Evolutionary conservation across 2,113 vertebrate genomes (phyloP), one percentile per base, ranked within the genome.

Genomic region (Neolamprologus modestus): DNA sequence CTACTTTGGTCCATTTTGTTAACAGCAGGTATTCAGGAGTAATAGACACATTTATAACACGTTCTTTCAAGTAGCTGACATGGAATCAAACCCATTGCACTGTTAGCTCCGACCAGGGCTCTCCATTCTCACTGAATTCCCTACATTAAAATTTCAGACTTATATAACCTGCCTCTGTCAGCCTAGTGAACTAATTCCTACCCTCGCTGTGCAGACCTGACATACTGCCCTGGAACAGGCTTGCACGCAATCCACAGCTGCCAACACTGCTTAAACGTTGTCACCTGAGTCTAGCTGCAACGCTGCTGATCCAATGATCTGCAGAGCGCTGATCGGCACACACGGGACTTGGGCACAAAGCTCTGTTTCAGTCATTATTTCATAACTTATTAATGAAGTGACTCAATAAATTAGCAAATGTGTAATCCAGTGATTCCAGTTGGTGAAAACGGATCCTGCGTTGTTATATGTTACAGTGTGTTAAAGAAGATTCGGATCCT

Each of bases 221-320:
- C 91, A 92, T 78, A 87, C 88, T 93, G 80, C 87, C 88, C 93
- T 87, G 40, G 85, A 90, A 85, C 82, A 87, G 87, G 66, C 81
- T 45, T 66, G 50, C 85, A 81, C 8, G n/a, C 84, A 83, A 54
- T 81, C 83, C 68, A 40, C 42, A 83, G 90, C 84, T 94, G 92
- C 92, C 92, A 94, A 21, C 71, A 66, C 55, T 83, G 63, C 87
- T 93, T 88, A 92, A 87, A 90, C 10, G 40, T 47, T 63, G 87
- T 90, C 89, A 92, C 82, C 71, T 47, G 82, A 83, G 63, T 86
- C 79, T 85, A 86, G 85, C 92, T 50, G 42, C 83, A 87, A 92
- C 83, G 84, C 93, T 84, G 83, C 91, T 89, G 88, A 91, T 91
- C 90, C 85, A 71, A 73, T 85, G 90, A 92, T 91, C 80, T 84